A percentile compares a stretch with the other conserved stretches of the same genome.
Evolutionary conservation across 2,888 invertebrate species (phyloP).

Genomic region (Falcaria lacertinaria): DNA sequence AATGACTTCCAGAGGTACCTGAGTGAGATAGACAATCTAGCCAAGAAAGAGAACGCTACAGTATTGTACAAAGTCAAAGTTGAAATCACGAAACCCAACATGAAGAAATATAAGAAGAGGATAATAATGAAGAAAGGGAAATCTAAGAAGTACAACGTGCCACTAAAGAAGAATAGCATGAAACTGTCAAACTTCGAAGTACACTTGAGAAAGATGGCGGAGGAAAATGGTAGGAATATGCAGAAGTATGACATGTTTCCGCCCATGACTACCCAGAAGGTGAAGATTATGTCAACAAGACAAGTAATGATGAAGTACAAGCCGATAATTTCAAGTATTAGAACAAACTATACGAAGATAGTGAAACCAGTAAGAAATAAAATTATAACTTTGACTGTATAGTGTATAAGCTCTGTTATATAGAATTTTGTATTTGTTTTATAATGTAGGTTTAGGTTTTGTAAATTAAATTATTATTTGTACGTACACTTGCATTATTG

Average conservation of each 20-base stretch:
- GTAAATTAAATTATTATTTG: constrained; percentile 3
- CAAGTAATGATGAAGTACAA: constrained; percentile 49
- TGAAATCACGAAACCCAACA: constrained; percentile 29
- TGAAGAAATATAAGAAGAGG: constrained; percentile 22
- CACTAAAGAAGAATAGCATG: constrained; percentile 64
- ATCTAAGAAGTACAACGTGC: constrained; percentile 60
- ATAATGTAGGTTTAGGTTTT: constrained; percentile 13
- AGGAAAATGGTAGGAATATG: constrained; percentile 29
- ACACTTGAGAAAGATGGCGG: constrained; percentile 49
- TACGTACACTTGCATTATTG: constrained; percentile 16
- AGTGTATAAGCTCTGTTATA: constrained; percentile 7
- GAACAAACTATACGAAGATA: constrained; percentile 49
- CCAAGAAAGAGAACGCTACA: constrained; percentile 41
- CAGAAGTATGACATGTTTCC: constrained; percentile 23
- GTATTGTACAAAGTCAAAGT: constrained; percentile 54
- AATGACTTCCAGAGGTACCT: constrained; percentile 45
- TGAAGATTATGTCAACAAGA: constrained; percentile 32
- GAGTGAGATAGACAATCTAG: constrained; percentile 44
- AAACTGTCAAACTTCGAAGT: constrained; percentile 62
- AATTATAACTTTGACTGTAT: constrained; percentile 39
- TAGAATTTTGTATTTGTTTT: constrained; percentile 9
- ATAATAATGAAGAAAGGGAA: constrained; percentile 28
- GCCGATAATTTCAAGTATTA: constrained; percentile 44
- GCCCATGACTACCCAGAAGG: constrained; percentile 29
- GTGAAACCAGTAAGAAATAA: constrained; percentile 53